Conservation (phyloP, 2,888 invertebrate genomes). For the Dolichomitus sp. region DNA sequence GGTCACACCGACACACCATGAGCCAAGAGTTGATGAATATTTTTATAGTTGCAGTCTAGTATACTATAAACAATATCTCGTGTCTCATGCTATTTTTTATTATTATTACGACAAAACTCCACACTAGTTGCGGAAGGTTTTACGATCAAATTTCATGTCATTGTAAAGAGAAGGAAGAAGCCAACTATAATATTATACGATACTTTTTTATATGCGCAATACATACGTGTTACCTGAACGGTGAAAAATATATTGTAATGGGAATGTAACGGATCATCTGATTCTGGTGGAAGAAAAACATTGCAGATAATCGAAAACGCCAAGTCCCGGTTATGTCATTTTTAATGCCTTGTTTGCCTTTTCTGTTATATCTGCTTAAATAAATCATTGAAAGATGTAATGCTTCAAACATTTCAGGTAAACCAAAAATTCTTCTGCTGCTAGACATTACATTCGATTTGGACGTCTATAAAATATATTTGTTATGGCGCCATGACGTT, state of each 20-base stretch:
- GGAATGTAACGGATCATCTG: background rate
- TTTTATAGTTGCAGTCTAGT: constrained; percentile 39
- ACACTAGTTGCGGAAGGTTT: background rate
- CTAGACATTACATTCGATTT: background rate
- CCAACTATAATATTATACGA: background rate
- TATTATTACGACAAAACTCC: constrained; percentile 34
- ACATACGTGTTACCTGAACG: background rate
- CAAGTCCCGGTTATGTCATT: background rate
- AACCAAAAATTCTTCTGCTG: background rate
- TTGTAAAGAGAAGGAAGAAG: background rate
- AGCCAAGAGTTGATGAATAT: constrained; percentile 34
- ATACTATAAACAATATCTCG: constrained; percentile 28
- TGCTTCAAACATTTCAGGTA: background rate
- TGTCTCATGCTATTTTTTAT: constrained; percentile 22
- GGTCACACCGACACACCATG: constrained; percentile 9
- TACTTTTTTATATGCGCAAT: background rate
- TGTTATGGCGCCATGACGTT: background rate
- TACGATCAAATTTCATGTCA: constrained; percentile 17
- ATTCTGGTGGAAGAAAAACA: background rate
- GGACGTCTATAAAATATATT: constrained; percentile 4
- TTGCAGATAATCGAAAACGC: background rate
- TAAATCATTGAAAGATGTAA: background rate
- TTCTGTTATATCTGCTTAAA: background rate
- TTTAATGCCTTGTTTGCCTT: background rate
- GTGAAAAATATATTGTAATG: background rate